Evolutionary conservation across 1,140 invertebrate species (phyloP), one percentile per base, ranked within the genome.

Genomic region (Euborellia annulipes): DNA sequence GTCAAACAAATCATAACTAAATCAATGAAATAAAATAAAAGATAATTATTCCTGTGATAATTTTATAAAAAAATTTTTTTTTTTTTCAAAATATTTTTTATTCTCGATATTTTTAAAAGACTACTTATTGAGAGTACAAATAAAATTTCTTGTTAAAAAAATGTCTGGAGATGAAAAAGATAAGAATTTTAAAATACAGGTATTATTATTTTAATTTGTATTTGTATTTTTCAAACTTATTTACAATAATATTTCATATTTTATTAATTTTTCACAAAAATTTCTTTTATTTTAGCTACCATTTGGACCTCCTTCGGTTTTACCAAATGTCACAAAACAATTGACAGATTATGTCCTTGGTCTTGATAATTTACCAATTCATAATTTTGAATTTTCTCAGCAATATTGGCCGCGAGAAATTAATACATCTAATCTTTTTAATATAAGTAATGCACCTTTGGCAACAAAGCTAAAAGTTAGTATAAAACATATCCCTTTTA

Each of bases 301-400:
- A 22, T 62, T 66, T 54, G 67, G 64, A 2, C 56, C 67, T 37
- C 73, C 75, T 32, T 73, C 75, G 9, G 67, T 79, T 44, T 59
- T 78, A 46, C 61, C 69, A 19, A 64, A 69, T 32, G 62, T 75
- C 20, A 61, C 65, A 52, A 62, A 67, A 38, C 67, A 74, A 51
- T 53, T 82, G 13, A 67, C 67, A 51, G 58, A 70, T 23, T 75
- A 73, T 50, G 59, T 79, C n/a, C 61, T 69, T 45, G 65, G 67
- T 54, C 67, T 71, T 6, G 76, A 79, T 49, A 64, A 66, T 42
- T 59, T 81, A 39, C 71, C 77, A 4, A 75, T 80, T 45, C 72
- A 81, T 64, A 60, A 76, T 51, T 59, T 74, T 47, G 63, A 73
- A 51, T 66, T 65, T 54, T 57, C 64, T 34, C 71, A 71, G 55